Percentiles rank a stretch among this genome's conserved stretches.
phyloP scores from a whole-genome alignment of 2,888 invertebrate genomes.

The Bimastos eiseni region DNA sequence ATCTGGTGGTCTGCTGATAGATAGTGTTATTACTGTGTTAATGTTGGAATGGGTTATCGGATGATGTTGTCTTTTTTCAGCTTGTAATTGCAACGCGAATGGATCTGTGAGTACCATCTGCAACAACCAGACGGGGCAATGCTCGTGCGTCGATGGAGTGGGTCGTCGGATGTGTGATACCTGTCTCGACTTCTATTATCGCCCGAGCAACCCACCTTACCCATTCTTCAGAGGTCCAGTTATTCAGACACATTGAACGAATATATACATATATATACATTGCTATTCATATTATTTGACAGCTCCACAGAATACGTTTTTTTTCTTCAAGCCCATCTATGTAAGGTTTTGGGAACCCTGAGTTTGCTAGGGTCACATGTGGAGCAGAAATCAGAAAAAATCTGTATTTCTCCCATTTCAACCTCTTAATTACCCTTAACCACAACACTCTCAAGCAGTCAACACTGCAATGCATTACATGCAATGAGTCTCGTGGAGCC shows the following conservation, averaged over 20 bases:
- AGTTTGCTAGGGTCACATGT: too few species aligned
- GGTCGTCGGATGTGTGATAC: constrained; percentile 40
- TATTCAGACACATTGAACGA: too few species aligned
- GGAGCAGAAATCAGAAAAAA: too few species aligned
- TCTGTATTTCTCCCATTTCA: too few species aligned
- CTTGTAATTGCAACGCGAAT: constrained; percentile 43
- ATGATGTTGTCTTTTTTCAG: constrained; percentile 35
- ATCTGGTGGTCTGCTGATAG: background rate
- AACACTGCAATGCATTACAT: too few species aligned
- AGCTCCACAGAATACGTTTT: background rate
- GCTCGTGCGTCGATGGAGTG: constrained; percentile 44
- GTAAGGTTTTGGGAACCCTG: background rate
- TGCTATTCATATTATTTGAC: background rate
- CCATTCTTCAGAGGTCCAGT: background rate
- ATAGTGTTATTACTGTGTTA: constrained; percentile 6
- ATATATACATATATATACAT: too few species aligned
- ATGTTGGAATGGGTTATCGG: background rate
- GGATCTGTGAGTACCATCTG: constrained; percentile 42
- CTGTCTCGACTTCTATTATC: constrained; percentile 43
- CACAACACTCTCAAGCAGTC: too few species aligned
- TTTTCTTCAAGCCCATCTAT: background rate
- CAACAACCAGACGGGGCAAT: constrained; percentile 44
- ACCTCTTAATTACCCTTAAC: too few species aligned
- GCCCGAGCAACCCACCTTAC: constrained; percentile 9
- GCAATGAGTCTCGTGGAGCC: too few species aligned